phyloP scores from a whole-genome alignment of 92 coral and sea anemone genomes.

The Palythoa grandis region DNA sequence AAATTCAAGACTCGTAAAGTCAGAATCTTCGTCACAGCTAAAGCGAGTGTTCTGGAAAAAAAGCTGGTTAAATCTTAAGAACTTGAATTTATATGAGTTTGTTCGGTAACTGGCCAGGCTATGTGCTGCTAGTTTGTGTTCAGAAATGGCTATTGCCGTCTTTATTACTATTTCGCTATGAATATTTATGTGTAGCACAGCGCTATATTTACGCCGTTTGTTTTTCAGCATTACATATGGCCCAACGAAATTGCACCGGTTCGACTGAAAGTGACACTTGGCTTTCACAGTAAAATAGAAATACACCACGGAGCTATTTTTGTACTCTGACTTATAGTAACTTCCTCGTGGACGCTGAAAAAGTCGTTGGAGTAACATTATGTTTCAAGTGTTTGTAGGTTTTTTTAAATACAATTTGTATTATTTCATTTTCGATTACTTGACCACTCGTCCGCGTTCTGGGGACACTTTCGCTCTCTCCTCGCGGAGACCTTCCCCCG shows the following conservation, averaged over 20 bases:
- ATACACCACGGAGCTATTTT: background rate
- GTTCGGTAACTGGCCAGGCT: background rate
- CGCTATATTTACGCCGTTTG: constrained; percentile 60
- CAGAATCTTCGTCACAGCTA: constrained; percentile 16
- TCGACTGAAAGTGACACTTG: constrained; percentile 19
- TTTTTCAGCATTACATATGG: constrained; percentile 28
- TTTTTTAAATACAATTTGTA: constrained; percentile 21
- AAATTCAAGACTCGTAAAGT: constrained; percentile 33
- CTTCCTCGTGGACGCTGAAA: background rate
- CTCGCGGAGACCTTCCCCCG: background rate
- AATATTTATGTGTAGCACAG: constrained; percentile 53
- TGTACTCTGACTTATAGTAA: background rate
- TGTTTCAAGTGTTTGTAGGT: background rate
- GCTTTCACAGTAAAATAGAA: constrained; percentile 1
- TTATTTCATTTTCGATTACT: constrained; percentile 6
- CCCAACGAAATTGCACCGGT: constrained; percentile 22
- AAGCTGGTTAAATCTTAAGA: background rate
- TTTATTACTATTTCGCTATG: constrained; percentile 50
- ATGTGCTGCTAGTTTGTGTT: background rate
- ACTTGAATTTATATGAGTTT: background rate
- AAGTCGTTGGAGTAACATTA: background rate
- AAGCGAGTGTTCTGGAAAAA: constrained; percentile 16
- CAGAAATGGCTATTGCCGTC: background rate
- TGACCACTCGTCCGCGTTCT: constrained; percentile 16
- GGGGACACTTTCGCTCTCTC: background rate